Base-by-base conservation (phyloP, 2,113 vertebrate species). In the Podiceps cristatus region DNA sequence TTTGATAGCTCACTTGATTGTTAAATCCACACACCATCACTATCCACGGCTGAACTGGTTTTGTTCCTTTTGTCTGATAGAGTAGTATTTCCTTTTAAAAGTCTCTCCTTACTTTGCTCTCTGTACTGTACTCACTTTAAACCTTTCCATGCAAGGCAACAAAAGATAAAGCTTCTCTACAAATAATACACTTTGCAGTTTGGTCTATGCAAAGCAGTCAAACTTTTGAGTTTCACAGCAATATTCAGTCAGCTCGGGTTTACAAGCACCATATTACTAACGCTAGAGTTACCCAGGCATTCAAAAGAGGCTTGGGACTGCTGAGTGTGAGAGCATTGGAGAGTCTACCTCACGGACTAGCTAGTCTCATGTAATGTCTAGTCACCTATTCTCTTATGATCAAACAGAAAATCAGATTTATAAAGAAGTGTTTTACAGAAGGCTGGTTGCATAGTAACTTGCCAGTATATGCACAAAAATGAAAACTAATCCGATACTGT, bases 401-500 rank as follows among this genome's bases (percentile, higher is more conserved):
- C 62, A 44, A 23, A n/a, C 24, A 82, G 50, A 60, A 71, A 69
- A 81, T 24, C n/a, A 47, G 22, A 27, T 37, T 37, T 35, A 44
- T 4, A 15, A 79, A 89, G 23, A 58, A 50, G 12, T 22, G 18
- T 17, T 55, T 92, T 60, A n/a, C 23, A 18, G 37, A 73, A 72
- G 33, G 29, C 29, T 79, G 19, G 6, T 44, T 53, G 13, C 35
- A 27, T 7, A 11, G 5, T 29, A 4, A 33, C 20, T 67, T 73
- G 47, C 58, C 9, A 3, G 66, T 60, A 81, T 19, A 35, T 20
- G 35, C 3, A 1, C 25, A 72, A 44, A 86, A 90, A 95, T 37
- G 71, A 63, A 55, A 55, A 86, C 23, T 3, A 82, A 69, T 50
- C 42, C 78, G 76, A 86, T 93, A 98, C 97, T 93, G 96, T 99